Conservation (phyloP, 2,888 invertebrate genomes). For the Chloroclystis v-ata region DNA sequence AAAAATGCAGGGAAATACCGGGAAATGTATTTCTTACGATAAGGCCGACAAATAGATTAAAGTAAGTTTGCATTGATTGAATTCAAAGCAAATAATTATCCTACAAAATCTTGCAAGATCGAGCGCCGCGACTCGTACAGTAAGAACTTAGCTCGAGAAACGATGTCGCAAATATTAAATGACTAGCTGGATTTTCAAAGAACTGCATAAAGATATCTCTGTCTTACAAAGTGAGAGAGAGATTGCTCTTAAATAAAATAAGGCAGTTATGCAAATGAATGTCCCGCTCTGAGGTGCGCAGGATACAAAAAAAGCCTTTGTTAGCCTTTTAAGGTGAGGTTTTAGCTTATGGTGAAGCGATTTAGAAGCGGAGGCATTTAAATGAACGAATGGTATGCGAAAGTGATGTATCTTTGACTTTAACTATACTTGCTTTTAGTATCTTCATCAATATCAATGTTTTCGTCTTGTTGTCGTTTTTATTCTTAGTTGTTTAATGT, state of each 20-base stretch:
- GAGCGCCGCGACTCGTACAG: too few species aligned
- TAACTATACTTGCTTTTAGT: background rate
- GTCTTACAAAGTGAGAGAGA: constrained; percentile 49
- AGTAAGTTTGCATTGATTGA: too few species aligned
- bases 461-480: too few species aligned
- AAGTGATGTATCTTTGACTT: constrained; percentile 2
- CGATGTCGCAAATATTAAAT: too few species aligned
- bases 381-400: constrained; percentile 12
- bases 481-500: too few species aligned
- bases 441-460: background rate
- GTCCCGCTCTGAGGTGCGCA: constrained; percentile 49
- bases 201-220: constrained; percentile 57
- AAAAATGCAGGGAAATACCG: too few species aligned
- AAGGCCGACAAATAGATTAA: too few species aligned
- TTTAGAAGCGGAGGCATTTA: constrained; percentile 14
- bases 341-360: constrained; percentile 17
- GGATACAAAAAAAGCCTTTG: constrained; percentile 59
- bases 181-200: constrained; percentile 28
- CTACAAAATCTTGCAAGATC: too few species aligned
- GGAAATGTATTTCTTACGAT: too few species aligned
- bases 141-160: too few species aligned
- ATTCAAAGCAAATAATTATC: too few species aligned
- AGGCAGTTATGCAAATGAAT: constrained; percentile 68
- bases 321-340: constrained; percentile 36
- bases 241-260: constrained; percentile 59